Conservation (phyloP, 1,140 invertebrate species). For the Drosophila repletoides region DNA sequence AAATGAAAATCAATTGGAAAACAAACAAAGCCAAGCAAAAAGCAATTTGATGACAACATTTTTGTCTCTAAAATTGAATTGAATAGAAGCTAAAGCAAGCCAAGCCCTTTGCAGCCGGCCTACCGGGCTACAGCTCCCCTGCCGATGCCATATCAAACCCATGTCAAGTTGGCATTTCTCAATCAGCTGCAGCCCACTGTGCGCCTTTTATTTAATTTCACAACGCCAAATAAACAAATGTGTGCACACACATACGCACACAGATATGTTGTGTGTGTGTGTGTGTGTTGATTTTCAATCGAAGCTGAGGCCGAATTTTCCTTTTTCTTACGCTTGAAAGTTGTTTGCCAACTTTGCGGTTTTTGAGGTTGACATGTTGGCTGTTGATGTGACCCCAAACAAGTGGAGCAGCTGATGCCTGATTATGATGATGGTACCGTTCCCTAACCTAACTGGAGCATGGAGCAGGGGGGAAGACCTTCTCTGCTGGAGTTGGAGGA, state of each 20-base stretch:
- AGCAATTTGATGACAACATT: slow-evolving; percentile 40
- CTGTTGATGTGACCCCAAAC: slow-evolving; percentile 75
- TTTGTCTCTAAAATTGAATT: slow-evolving; percentile 7
- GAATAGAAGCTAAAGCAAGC: too few species aligned
- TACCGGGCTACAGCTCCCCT: neutral
- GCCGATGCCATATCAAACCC: slow-evolving; percentile 14
- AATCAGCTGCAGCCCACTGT: slow-evolving; percentile 60
- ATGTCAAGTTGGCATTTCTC: slow-evolving; percentile 36
- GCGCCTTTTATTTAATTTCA: slow-evolving; percentile 62
- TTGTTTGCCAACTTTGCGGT: slow-evolving; percentile 80
- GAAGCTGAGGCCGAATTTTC: slow-evolving; percentile 53
- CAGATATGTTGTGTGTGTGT: slow-evolving; percentile 30
- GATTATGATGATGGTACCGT: slow-evolving; percentile 69
- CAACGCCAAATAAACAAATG: slow-evolving; percentile 57
- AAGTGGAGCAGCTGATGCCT: slow-evolving; percentile 68
- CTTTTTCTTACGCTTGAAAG: slow-evolving; percentile 40
- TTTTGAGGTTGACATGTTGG: slow-evolving; percentile 80
- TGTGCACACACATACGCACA: slow-evolving; percentile 19
- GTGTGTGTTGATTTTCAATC: slow-evolving; percentile 76
- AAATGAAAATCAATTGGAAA: slow-evolving; percentile 35
- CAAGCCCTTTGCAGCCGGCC: neutral
- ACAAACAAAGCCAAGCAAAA: slow-evolving; percentile 38
- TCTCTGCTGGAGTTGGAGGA: neutral
- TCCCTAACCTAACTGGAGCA: slow-evolving; percentile 2
- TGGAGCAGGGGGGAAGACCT: neutral